Evolutionary conservation across 64 coral and sea anemone species (phyloP), one percentile per base, ranked within the genome.

Genomic region (Stichodactyla helianthus): DNA sequence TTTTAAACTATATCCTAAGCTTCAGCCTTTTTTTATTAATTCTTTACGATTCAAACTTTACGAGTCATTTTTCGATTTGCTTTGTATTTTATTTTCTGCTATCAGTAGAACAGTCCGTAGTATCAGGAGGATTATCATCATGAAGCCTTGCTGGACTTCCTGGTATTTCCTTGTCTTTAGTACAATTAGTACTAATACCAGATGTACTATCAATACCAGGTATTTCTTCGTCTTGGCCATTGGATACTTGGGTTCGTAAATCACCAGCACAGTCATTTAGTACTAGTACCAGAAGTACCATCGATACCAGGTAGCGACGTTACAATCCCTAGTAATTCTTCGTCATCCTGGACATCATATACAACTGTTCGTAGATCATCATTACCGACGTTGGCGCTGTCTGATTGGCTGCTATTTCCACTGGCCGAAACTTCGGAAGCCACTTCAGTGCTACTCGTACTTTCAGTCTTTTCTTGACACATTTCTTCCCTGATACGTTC

Each of bases 391-490:
- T 65, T 65, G 62, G 22, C 5, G 62, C 20, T 65, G 31, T 79
- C 77, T 52, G 50, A 50, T 51, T 50, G 27, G 26, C 27, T 52
- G 31, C 17, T 79, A 52, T 79, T 26, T 50, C 16, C 77, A 79
- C 51, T 79, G 27, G 31, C 77, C 31, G 50, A 31, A n/a, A 79
- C 77, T 52, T 79, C 77, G 12, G 27, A 50, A 79, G 77, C 77
- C 50, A 52, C 26, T 52, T 79, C 77, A 79, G 77, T 79, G 77
- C 77, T 79, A 25, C 77, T 79, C 15, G 77, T 79, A 51, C 77
- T 79, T 51, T 50, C 27, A 31, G 50, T 50, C 17, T 31, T 52
- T 6, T 79, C 50, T 52, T 79, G 27, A 25, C 77, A 79, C 77
- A 79, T 79, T 10, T 79, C 77, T 50, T 79, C 77, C 50, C 10